Conservation (phyloP, 2,888 invertebrate species). For the Stenodema calcarata region DNA sequence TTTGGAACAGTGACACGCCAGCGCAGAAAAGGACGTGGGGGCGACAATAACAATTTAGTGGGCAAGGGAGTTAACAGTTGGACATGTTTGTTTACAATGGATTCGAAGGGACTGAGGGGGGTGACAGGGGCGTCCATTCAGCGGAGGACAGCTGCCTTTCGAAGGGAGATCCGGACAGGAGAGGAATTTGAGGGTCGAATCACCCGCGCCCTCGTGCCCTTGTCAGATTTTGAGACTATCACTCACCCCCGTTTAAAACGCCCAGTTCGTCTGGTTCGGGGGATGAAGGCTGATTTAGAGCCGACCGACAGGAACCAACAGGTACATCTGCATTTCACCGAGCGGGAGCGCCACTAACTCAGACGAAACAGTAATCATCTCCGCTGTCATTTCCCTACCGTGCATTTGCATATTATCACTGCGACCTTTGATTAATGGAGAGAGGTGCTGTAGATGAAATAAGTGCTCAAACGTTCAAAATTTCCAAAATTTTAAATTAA, state of each 20-base stretch:
- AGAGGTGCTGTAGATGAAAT: too few relatives aligned
- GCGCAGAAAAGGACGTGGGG: not conserved
- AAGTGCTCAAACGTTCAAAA: too few relatives aligned
- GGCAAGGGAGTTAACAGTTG: constrained; percentile 54
- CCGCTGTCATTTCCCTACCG: too few relatives aligned
- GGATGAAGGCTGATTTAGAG: not conserved
- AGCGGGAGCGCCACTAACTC: too few relatives aligned
- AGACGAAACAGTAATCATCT: too few relatives aligned
- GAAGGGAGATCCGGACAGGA: too few relatives aligned
- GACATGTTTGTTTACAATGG: constrained; percentile 55
- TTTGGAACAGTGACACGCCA: not conserved
- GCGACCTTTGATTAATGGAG: too few relatives aligned
- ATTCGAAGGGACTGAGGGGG: not conserved
- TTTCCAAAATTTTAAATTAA: too few relatives aligned
- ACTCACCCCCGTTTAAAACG: constrained; percentile 7
- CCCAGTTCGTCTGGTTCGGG: not conserved
- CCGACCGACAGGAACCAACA: not conserved
- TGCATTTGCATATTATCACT: too few relatives aligned
- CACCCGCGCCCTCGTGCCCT: not conserved
- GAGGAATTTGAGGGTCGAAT: not conserved
- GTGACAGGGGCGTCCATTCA: not conserved
- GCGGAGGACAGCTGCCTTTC: not conserved
- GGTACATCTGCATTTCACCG: not conserved
- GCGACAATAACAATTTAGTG: constrained; percentile 53
- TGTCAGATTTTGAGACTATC: not conserved